Base-by-base conservation (phyloP, 2,797 vertebrate species). In the Emydoidea blandingii region DNA sequence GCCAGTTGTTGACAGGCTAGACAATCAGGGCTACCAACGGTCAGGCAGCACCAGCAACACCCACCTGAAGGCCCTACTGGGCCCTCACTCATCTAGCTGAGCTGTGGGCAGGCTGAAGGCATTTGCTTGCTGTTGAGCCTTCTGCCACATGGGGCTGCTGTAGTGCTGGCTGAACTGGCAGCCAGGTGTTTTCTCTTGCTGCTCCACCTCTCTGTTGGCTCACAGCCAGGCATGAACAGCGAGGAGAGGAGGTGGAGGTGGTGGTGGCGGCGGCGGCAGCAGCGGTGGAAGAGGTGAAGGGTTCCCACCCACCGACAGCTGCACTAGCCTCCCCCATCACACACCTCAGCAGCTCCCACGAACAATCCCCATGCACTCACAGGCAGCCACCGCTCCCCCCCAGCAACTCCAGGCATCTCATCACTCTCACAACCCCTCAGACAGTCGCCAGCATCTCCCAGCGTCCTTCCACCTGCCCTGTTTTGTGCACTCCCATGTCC, bases 81-180 rank as follows among this genome's bases (percentile, higher is more conserved):
- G 15, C 3, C 27, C 27, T 78, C 15, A 49, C 14, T 47, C 44
- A 18, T 16, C 44, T 12, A 27, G 41, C 74, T 18, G 89, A 62
- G 5, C 68, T 2, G 27, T 0, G 25, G 34, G 10, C 0, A n/a
- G 27, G 1, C 54, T 83, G 50, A 78, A 49, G 3, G 16, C 10
- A 0, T 0, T 6, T 12, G 0, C 91, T 53, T 79, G 90, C 90
- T 0, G 6, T 83, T 87, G 54, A 82, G 82, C 94, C 93, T 85
- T 11, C 91, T 90, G 92, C 84, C 96, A 82, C 0, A 2, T 12
- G 31, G 56, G 14, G 79, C 56, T 3, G 56, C 47, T 78, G 74
- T 78, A 29, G 74, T 49, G 44, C 74, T 47, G 44, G 41, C 44
- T 78, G 74, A 49, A 44, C 25, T 78, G 44, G 47, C 74, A 49